These are phyloP conservation scores for Ophraella communa DNA, from an alignment of 2,888 invertebrate species.

Conservation along the genomic window DNA sequence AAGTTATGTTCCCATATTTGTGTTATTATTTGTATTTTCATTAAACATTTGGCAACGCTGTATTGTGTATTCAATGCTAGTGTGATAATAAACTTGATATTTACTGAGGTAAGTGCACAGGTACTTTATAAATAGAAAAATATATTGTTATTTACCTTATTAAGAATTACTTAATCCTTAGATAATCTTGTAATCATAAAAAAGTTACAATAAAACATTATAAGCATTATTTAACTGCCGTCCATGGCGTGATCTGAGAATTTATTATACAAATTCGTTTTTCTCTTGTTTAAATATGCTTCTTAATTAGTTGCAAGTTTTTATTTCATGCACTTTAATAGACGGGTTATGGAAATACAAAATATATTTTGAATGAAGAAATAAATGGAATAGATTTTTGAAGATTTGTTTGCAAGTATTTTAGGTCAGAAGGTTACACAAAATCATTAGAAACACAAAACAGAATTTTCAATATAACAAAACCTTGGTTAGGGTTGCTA, in stretches of 20 bases:
- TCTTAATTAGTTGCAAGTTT: neutral
- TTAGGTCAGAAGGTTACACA: too few relatives aligned
- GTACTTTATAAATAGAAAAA: conserved; percentile 13
- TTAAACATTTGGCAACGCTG: neutral
- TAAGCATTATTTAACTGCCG: neutral
- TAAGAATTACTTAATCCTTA: conserved; percentile 32
- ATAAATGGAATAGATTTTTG: too few relatives aligned
- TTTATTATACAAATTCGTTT: neutral
- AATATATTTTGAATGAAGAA: too few relatives aligned
- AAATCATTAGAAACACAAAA: too few relatives aligned
- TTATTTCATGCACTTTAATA: too few relatives aligned
- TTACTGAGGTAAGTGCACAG: conserved; percentile 28
- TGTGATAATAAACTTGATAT: conserved; percentile 35
- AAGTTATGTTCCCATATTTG: neutral
- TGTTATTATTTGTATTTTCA: neutral
- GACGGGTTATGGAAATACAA: too few relatives aligned
- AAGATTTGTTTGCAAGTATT: too few relatives aligned
- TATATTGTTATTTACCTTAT: conserved; percentile 1
- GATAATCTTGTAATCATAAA: conserved; percentile 29
- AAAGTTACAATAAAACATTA: conserved; percentile 14
- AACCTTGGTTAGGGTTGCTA: too few relatives aligned
- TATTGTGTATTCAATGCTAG: conserved; percentile 25
- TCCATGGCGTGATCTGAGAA: neutral
- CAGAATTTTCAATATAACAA: too few relatives aligned
- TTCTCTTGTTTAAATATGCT: neutral